phyloP scores from a whole-genome alignment of 37 sponge, comb jelly and placozoan species.

The Aphrocallistes beatrix region DNA sequence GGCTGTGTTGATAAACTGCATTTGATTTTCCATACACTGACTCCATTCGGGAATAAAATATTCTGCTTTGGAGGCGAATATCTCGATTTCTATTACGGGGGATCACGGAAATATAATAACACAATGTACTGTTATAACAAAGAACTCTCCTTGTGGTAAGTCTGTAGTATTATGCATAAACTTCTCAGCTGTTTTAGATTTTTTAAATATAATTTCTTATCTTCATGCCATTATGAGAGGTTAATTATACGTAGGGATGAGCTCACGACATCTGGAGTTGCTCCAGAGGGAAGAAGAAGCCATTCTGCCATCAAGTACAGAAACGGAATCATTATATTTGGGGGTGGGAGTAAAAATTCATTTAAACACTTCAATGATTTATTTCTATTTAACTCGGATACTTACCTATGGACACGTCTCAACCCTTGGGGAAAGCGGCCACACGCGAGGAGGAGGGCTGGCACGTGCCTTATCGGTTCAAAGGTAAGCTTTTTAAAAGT shows the following conservation, averaged over 20 bases:
- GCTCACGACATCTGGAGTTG: neutral
- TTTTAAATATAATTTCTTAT: too few relatives aligned
- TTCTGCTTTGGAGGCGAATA: neutral
- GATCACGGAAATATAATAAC: neutral
- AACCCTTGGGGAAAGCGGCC: constrained; percentile 12
- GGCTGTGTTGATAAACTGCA: neutral
- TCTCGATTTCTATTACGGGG: neutral
- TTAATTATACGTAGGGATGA: constrained; percentile 15
- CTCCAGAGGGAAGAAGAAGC: constrained; percentile 6
- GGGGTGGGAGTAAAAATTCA: constrained; percentile 8
- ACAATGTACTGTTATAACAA: constrained; percentile 8
- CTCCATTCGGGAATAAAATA: constrained; percentile 16
- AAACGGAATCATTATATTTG: constrained; percentile 12
- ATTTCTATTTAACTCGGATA: neutral
- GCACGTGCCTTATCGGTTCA: neutral
- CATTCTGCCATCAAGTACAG: neutral
- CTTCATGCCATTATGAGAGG: too few relatives aligned
- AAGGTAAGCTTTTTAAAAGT: too few relatives aligned
- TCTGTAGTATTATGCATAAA: too few relatives aligned
- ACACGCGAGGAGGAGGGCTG: neutral
- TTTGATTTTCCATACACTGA: constrained; percentile 20
- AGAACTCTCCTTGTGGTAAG: constrained; percentile 1
- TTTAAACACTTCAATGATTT: neutral
- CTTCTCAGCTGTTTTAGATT: too few relatives aligned
- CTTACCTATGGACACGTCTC: neutral